Percentiles rank a stretch among this genome's conserved stretches.
Evolutionary conservation across 1,140 invertebrate species (phyloP).

Genomic region (Liolophura sinensis): DNA sequence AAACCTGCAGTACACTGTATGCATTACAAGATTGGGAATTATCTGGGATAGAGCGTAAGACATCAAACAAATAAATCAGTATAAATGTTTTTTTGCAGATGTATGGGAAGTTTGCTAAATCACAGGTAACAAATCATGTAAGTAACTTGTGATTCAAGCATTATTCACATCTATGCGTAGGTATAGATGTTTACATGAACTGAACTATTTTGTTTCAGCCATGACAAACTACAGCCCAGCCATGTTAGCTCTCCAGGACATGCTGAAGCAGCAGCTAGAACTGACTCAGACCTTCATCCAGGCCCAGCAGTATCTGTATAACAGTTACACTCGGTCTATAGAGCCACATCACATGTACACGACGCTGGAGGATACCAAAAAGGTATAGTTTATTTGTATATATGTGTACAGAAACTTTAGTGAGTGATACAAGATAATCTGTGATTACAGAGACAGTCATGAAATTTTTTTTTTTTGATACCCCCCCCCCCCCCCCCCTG

Average conservation of each 20-base stretch:
- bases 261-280: slow-evolving; percentile 45
- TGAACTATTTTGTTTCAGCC: slow-evolving; percentile 25
- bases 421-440: background rate
- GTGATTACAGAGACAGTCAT: slow-evolving; percentile 2
- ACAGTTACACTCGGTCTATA: slow-evolving; percentile 23
- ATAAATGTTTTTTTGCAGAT: too few species aligned
- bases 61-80: too few species aligned
- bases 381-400: slow-evolving; percentile 20
- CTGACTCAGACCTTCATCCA: slow-evolving; percentile 41
- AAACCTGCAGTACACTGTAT: too few species aligned
- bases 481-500: background rate
- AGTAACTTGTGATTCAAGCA: too few species aligned
- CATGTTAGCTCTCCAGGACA: slow-evolving; percentile 48
- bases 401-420: background rate
- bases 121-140: too few species aligned
- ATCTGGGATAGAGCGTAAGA: too few species aligned
- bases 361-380: slow-evolving; percentile 47
- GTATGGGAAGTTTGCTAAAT: too few species aligned
- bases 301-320: slow-evolving; percentile 37
- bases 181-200: background rate
- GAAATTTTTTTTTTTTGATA: background rate
- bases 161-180: too few species aligned
- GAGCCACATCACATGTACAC: slow-evolving; percentile 44
- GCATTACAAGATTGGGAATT: too few species aligned
- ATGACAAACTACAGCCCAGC: slow-evolving; percentile 47